Base-by-base conservation (phyloP, 2,113 vertebrate genomes). In the Sapajus apella region DNA sequence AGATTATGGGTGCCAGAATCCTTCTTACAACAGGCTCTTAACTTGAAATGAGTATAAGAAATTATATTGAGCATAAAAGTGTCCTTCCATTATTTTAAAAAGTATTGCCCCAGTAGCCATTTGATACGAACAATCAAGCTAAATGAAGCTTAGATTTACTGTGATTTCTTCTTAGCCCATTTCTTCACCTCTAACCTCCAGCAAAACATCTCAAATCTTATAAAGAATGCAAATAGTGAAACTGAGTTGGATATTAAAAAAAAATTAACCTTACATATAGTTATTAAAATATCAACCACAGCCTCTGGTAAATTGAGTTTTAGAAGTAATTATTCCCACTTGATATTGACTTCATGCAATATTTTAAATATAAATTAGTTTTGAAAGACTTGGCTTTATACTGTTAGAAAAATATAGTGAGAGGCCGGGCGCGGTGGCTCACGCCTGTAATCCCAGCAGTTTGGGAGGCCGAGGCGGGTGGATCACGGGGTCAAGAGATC, bases 1-100 rank as follows among this genome's bases (percentile, higher is more conserved):
- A 92, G 14, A 64, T 84, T 75, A 23, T 45, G 23, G 16, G 27
- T 13, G 37, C 30, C 4, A 88, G 75, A 73, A 85, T 52, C 76
- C 30, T 81, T 58, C 40, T 18, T 21, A 25, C 13, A 11, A n/a
- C 12, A 58, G 16, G 12, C 5, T 90, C 66, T 77, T 77, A 66
- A 61, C 32, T 73, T 90, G 40, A 95, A 97, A 68, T 90, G 6
- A 93, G 64, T 50, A 11, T 64, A 91, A 89, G 32, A 55, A 82
- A 56, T 77, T 52, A 77, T 37, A 66, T 10, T 56, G 43, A 64
- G 25, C 25, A 77, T 68, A 25, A 79, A 73, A 37, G 58, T 58
- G 35, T 50, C 20, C 25, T 68, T 92, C 21, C 12, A 32, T 94
- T 94, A 66, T 91, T 87, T 94, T 58, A 12, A 3, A 61, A 91